phyloP scores from a whole-genome alignment of 2,113 vertebrate genomes.

The Pycnonotus jocosus region DNA sequence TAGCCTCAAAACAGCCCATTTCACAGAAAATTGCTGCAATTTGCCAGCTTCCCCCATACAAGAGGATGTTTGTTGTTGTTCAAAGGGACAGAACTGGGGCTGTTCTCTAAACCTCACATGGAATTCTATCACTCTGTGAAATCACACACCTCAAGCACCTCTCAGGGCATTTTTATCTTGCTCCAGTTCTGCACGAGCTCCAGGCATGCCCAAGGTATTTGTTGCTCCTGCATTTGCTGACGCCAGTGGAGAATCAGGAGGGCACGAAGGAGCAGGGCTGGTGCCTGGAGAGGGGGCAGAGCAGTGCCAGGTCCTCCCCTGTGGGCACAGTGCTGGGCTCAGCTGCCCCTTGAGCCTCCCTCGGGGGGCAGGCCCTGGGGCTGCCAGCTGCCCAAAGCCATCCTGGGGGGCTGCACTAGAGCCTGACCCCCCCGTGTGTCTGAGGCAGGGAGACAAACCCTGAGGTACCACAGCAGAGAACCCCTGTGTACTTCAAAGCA shows the following conservation, averaged over 20 bases:
- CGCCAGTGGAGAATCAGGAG: not conserved
- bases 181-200: not conserved
- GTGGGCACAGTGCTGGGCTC: not conserved
- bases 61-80: not conserved
- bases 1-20: not conserved
- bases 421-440: rapidly evolving
- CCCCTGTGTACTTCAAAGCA: not conserved
- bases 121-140: not conserved
- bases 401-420: not conserved
- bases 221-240: not conserved
- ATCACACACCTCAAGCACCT: not conserved
- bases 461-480: not conserved
- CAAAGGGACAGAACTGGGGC: not conserved
- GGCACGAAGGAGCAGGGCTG: not conserved
- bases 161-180: not conserved
- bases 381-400: not conserved
- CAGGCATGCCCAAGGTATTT: not conserved
- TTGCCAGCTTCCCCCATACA: not conserved
- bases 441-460: not conserved
- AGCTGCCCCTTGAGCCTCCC: not conserved
- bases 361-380: not conserved
- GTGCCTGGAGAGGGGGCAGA: not conserved
- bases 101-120: not conserved
- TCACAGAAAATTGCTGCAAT: not conserved
- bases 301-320: not conserved